phyloP scores from a whole-genome alignment of 2,113 vertebrate species.

The Saguinus midas region DNA sequence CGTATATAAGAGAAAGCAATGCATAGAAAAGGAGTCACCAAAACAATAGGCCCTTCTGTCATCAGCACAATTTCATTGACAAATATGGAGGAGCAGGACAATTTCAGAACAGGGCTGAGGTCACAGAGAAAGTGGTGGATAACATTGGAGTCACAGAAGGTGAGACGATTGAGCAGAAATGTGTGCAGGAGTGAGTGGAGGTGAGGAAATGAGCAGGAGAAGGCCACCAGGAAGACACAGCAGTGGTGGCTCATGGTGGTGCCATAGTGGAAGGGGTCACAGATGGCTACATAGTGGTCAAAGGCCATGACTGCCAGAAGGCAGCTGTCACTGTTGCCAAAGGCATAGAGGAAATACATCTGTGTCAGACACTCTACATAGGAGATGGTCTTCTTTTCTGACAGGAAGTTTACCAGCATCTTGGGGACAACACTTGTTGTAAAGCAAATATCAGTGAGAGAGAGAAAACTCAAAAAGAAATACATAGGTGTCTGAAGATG shows the following conservation, averaged over 20 bases:
- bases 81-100: conserved; percentile 68
- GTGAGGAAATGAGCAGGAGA: conserved; percentile 67
- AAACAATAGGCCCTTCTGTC: conserved; percentile 44
- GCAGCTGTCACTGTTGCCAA: conserved; percentile 64
- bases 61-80: conserved; percentile 60
- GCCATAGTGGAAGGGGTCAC: conserved; percentile 65
- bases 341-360: conserved; percentile 72
- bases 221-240: conserved; percentile 47
- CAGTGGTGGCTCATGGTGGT: conserved; percentile 37
- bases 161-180: conserved; percentile 61
- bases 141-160: conserved; percentile 59
- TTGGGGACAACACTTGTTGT: conserved; percentile 55
- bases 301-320: conserved; percentile 73
- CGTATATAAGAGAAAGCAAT: conserved; percentile 65
- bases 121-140: conserved; percentile 73
- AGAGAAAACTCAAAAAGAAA: conserved; percentile 63
- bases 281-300: conserved; percentile 68
- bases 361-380: conserved; percentile 70
- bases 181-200: conserved; percentile 64
- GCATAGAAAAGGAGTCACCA: conserved; percentile 62
- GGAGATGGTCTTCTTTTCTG: conserved; percentile 61
- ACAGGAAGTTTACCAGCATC: conserved; percentile 71
- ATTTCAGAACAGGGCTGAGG: conserved; percentile 61
- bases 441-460: conserved; percentile 68
- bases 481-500: conserved; percentile 61